A percentile compares a stretch with the other conserved stretches of the same genome.
These are phyloP conservation scores for Noctua janthe DNA, from an alignment of 2,888 invertebrate genomes.

Conservation along the genomic window DNA sequence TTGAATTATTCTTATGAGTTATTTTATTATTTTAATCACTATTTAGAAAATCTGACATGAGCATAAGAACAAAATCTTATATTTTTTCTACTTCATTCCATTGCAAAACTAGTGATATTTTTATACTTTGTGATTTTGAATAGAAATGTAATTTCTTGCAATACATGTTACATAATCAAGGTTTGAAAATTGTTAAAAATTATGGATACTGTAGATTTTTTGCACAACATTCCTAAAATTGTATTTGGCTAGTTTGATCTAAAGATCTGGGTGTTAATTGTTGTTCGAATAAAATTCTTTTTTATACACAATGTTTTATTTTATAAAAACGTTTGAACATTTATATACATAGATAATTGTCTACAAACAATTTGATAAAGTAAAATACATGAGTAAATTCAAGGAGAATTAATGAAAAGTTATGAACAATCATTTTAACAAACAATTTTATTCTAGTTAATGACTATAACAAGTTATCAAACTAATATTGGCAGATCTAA, in stretches of 20 bases:
- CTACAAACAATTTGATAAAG: conserved; percentile 50
- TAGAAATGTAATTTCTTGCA: conserved; percentile 37
- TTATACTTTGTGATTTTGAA: conserved; percentile 41
- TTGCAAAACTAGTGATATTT: conserved; percentile 46
- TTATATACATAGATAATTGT: conserved; percentile 50
- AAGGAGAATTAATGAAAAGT: conserved; percentile 21
- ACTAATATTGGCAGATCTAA: conserved; percentile 52
- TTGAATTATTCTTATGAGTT: conserved; percentile 16
- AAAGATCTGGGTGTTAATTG: conserved; percentile 50
- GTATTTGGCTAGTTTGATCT: conserved; percentile 41
- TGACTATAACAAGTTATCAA: conserved; percentile 33
- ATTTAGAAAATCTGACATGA: conserved; percentile 16
- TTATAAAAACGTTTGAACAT: conserved; percentile 59
- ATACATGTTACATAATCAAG: conserved; percentile 19
- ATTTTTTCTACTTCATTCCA: conserved; percentile 32
- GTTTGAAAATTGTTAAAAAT: conserved; percentile 16
- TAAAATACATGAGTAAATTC: conserved; percentile 34
- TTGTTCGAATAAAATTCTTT: conserved; percentile 63
- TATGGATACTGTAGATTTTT: conserved; percentile 32
- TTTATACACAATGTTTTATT: conserved; percentile 61
- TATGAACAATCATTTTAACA: conserved; percentile 26
- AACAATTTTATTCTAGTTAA: conserved; percentile 27
- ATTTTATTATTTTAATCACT: background rate
- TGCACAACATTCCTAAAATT: conserved; percentile 63
- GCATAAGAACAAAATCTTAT: conserved; percentile 44